A percentile compares a stretch with the other conserved stretches of the same genome.
Evolutionary conservation across 2,888 invertebrate species (phyloP).

Genomic region (Nomada hirtipes): DNA sequence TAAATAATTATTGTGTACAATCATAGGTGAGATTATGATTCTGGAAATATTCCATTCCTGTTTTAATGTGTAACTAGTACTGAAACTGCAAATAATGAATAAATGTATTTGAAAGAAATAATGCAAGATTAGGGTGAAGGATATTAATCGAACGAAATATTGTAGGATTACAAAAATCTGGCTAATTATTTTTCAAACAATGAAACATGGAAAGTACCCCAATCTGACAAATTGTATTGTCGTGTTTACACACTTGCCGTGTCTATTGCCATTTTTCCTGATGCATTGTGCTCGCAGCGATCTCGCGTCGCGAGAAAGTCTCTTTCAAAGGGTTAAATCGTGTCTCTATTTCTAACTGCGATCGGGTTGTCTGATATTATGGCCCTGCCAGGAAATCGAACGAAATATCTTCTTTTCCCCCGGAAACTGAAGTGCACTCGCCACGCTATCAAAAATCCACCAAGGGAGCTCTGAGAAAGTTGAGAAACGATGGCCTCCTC

Average conservation of each 20-base stretch:
- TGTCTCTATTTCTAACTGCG: conserved; percentile 36
- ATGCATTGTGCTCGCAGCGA: neutral
- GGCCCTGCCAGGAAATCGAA: conserved; percentile 54
- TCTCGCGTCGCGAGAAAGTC: neutral
- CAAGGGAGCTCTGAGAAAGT: conserved; percentile 34
- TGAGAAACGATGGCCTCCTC: conserved; percentile 23
- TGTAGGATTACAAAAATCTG: too few relatives aligned
- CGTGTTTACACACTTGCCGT: too few relatives aligned
- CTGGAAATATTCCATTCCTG: too few relatives aligned
- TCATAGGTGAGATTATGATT: too few relatives aligned
- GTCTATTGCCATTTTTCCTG: neutral
- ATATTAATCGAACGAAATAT: too few relatives aligned
- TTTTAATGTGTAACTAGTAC: too few relatives aligned
- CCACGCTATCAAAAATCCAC: conserved; percentile 53
- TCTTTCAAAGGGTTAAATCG: conserved; percentile 35
- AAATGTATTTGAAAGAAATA: too few relatives aligned
- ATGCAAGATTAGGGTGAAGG: too few relatives aligned
- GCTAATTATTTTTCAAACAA: neutral
- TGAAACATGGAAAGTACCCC: too few relatives aligned
- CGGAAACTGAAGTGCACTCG: conserved; percentile 55
- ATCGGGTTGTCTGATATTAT: conserved; percentile 25
- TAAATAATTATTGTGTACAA: too few relatives aligned
- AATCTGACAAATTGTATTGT: neutral
- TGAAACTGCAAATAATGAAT: too few relatives aligned
- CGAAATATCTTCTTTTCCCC: conserved; percentile 59